These are phyloP conservation scores for Isaurus tuberculatus DNA, from an alignment of 92 coral and sea anemone genomes.

Conservation along the genomic window DNA sequence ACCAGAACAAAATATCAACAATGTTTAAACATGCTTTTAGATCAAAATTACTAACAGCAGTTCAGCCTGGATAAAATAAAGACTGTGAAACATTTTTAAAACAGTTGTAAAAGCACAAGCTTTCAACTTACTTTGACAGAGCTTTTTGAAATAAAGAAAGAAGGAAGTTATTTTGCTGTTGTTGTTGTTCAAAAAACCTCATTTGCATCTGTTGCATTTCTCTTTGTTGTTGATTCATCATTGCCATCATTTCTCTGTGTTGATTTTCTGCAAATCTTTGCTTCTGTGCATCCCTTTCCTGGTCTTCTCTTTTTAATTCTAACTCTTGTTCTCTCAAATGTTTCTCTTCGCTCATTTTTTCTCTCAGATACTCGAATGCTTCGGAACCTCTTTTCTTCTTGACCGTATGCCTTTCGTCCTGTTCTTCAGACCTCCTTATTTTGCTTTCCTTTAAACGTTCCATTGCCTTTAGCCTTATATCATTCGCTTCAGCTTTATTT, in stretches of 20 bases:
- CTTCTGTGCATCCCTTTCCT: conserved; percentile 51
- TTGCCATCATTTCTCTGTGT: conserved; percentile 46
- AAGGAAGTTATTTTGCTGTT: conserved; percentile 49
- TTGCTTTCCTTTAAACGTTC: conserved; percentile 56
- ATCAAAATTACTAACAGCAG: no score
- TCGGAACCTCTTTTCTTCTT: conserved; percentile 54
- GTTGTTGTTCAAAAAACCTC: conserved; percentile 42
- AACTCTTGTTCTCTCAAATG: conserved; percentile 47
- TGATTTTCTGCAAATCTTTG: conserved; percentile 52
- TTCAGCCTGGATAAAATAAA: no score
- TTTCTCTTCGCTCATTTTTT: conserved; percentile 41
- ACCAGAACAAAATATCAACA: no score
- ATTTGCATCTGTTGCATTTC: conserved; percentile 61
- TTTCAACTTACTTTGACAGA: background rate
- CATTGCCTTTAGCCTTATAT: conserved; percentile 58
- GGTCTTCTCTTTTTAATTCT: conserved; percentile 50
- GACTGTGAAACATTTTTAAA: background rate
- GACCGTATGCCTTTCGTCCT: conserved; percentile 30
- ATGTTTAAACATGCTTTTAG: no score
- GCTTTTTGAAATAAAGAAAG: conserved; percentile 35
- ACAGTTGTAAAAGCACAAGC: background rate
- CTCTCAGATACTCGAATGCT: conserved; percentile 48
- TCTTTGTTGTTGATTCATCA: conserved; percentile 52
- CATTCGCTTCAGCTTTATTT: conserved; percentile 54
- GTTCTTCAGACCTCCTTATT: conserved; percentile 53